phyloP scores from a whole-genome alignment of 64 coral and sea anemone species.

The Cladopsammia gracilis region DNA sequence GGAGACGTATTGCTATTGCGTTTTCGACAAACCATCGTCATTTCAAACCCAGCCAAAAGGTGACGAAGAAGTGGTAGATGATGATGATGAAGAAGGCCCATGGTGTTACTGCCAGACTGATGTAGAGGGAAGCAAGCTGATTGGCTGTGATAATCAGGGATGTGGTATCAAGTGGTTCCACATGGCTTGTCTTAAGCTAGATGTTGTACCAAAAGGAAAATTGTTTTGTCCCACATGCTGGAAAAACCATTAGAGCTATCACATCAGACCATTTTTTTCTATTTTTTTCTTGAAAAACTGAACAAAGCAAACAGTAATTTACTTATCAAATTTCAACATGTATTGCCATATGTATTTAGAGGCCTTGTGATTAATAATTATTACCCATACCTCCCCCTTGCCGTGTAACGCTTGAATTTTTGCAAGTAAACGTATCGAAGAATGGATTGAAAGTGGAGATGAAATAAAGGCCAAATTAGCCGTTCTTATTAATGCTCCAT shows the following conservation, averaged over 20 bases:
- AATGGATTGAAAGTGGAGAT: neutral
- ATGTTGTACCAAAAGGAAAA: slow-evolving; percentile 45
- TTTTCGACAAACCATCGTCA: neutral
- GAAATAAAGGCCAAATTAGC: neutral
- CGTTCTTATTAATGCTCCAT: neutral
- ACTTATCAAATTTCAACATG: too few relatives aligned
- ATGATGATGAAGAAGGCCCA: slow-evolving; percentile 45
- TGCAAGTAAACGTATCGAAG: neutral
- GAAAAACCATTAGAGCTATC: neutral
- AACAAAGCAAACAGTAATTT: too few relatives aligned
- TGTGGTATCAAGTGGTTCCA: slow-evolving; percentile 55
- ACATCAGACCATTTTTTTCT: neutral
- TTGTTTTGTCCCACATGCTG: slow-evolving; percentile 52
- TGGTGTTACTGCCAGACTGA: slow-evolving; percentile 44
- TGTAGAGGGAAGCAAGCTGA: slow-evolving; percentile 39
- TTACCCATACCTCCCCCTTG: too few relatives aligned
- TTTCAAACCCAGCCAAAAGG: neutral
- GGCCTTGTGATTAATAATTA: too few relatives aligned
- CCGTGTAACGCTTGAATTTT: too few relatives aligned
- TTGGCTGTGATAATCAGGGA: slow-evolving; percentile 52
- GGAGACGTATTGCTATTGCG: too few relatives aligned
- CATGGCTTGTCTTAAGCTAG: slow-evolving; percentile 46
- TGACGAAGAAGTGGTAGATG: neutral
- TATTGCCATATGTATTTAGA: too few relatives aligned
- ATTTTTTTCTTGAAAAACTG: too few relatives aligned